Base-by-base conservation (phyloP, 2,888 invertebrate genomes). In the Melanchra persicariae region DNA sequence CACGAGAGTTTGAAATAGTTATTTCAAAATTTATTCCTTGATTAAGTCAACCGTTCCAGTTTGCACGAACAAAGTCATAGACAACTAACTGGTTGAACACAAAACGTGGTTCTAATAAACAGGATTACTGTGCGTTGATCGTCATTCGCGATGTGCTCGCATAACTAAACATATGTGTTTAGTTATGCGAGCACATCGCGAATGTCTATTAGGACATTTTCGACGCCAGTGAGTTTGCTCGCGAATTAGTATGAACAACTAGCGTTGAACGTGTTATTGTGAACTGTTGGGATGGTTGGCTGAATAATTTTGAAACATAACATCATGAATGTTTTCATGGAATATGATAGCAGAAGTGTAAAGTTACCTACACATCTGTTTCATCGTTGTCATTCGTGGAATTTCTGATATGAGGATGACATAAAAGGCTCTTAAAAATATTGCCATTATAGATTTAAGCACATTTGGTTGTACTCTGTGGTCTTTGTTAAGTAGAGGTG, bases 51-150 rank as follows among this genome's bases (percentile, higher is more conserved):
- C 24, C 24, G 34, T 2, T 7, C 0, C 2, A 49, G 15, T 43
- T 57, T n/a, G 24, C 19, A 26, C 49, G 22, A 59, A 47, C 43
- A 15, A n/a, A 71, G 26, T 17, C n/a, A 47, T 10, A 4, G 19
- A 34, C 2, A 34, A 26, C 49, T 51, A 49, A 34, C 51, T 61
- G 2, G n/a, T n/a, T 52, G 47, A 34, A 55, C 37, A 58, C 51
- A 47, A n/a, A 69, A 47, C 45, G 12, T 22, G 12, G n/a, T 74
- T 52, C 51, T 52, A 62, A 58, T 58, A n/a, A 70, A 74, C 61
- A 9, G 30, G 70, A 70, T 74, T 74, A 74, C n/a, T 24, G 49
- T 3, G 40, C 58, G 51, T 40, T 67, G 52, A 73, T 70, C 45
- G 70, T 49, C 57, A 58, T n/a, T n/a, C n/a, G n/a, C n/a, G n/a